phyloP scores from a whole-genome alignment of 2,113 vertebrate species.

The Apodemus sylvaticus region DNA sequence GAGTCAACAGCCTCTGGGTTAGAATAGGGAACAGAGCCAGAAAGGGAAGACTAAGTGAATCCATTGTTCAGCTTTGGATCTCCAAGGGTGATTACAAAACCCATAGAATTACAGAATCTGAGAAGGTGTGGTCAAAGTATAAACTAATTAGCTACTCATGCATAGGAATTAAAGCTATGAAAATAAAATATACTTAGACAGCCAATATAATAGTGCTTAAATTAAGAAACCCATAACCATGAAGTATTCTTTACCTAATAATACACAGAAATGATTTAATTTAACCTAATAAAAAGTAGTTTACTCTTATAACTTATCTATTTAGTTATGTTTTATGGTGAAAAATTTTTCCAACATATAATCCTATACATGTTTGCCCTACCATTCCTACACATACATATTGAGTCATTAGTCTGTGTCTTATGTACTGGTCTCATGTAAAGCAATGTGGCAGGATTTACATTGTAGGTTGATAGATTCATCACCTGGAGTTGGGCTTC shows the following conservation, averaged over 20 bases:
- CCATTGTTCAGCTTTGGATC: background rate
- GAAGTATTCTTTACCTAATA: background rate
- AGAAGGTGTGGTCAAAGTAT: background rate
- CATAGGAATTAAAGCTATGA: background rate
- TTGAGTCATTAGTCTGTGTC: conserved; percentile 5
- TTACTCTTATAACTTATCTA: background rate
- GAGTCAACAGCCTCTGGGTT: background rate
- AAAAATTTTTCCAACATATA: background rate
- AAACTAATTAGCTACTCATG: background rate
- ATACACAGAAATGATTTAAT: background rate
- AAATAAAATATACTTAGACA: background rate
- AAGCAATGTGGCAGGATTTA: conserved; percentile 8
- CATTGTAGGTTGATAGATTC: background rate
- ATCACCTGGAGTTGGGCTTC: background rate
- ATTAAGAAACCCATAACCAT: background rate
- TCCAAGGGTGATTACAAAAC: background rate
- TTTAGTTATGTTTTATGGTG: background rate
- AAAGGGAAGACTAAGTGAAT: background rate
- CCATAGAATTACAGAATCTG: background rate
- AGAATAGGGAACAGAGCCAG: background rate
- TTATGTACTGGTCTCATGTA: conserved; percentile 12
- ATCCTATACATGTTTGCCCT: background rate
- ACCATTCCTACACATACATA: background rate
- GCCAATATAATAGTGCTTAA: background rate
- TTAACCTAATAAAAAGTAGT: background rate